Conservation (phyloP, 1,140 invertebrate genomes). For the Caerostris darwini region DNA sequence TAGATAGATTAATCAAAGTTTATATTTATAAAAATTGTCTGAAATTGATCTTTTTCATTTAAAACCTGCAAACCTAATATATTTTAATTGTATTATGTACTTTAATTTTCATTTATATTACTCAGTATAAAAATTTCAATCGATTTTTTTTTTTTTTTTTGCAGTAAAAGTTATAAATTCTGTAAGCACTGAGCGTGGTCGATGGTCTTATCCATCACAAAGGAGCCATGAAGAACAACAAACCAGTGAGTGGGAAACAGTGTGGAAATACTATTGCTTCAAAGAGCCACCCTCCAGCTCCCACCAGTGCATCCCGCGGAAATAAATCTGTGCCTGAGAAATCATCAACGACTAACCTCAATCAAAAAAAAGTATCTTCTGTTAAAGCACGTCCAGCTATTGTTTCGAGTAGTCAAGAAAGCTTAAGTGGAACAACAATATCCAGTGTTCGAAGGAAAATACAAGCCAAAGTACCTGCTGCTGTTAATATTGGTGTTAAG, state of each 20-base stretch:
- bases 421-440: conserved; percentile 20
- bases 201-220: conserved; percentile 3
- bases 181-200: conserved; percentile 38
- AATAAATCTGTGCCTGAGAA: conserved; percentile 1
- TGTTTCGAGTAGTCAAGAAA: conserved; percentile 67
- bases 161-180: not conserved
- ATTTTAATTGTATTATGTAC: too few species aligned
- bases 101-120: not conserved
- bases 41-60: too few species aligned
- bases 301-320: conserved; percentile 14
- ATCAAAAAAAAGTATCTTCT: conserved; percentile 6
- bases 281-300: conserved; percentile 54
- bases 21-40: too few species aligned
- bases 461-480: conserved; percentile 45
- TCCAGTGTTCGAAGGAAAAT: conserved; percentile 55
- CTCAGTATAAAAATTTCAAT: not conserved
- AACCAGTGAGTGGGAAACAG: conserved; percentile 63
- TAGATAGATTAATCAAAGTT: too few species aligned
- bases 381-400: conserved; percentile 4
- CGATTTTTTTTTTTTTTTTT: not conserved
- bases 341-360: not conserved
- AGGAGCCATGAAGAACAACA: conserved; percentile 74
- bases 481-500: conserved; percentile 29
- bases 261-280: conserved; percentile 66
- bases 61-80: too few species aligned